These are phyloP conservation scores for Nephrotoma flavescens DNA, from an alignment of 2,888 invertebrate species.

Conservation along the genomic window DNA sequence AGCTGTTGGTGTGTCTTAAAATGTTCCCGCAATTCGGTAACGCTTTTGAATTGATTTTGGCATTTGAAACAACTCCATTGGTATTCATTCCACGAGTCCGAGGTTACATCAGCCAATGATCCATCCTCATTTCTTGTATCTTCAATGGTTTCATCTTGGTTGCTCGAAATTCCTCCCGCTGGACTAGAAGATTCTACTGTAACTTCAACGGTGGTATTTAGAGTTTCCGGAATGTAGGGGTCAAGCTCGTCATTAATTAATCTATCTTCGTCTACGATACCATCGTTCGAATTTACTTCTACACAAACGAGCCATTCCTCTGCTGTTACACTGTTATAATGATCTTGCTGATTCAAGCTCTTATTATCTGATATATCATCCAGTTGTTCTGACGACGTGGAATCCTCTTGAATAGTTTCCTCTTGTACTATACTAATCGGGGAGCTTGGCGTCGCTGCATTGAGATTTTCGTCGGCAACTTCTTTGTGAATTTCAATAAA, in stretches of 20 bases:
- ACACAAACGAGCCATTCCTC: background rate
- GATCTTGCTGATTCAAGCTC: no score
- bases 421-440: background rate
- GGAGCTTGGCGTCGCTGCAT: background rate
- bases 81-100: slow-evolving; percentile 13
- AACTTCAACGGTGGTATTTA: background rate
- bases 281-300: background rate
- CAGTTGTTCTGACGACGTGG: background rate
- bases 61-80: slow-evolving; percentile 15
- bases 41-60: background rate
- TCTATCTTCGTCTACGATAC: background rate
- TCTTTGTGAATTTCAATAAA: background rate
- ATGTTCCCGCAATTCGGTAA: slow-evolving; percentile 9
- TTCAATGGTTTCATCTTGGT: background rate
- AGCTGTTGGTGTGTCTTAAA: background rate
- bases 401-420: background rate
- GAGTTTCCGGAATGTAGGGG: background rate
- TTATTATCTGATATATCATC: background rate
- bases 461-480: background rate
- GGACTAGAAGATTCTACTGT: background rate
- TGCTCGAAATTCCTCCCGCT: no score
- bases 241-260: background rate
- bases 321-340: background rate
- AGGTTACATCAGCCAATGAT: background rate
- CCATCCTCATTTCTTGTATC: background rate